phyloP scores from a whole-genome alignment of 2,888 invertebrate species.

The Suillia variegata region DNA sequence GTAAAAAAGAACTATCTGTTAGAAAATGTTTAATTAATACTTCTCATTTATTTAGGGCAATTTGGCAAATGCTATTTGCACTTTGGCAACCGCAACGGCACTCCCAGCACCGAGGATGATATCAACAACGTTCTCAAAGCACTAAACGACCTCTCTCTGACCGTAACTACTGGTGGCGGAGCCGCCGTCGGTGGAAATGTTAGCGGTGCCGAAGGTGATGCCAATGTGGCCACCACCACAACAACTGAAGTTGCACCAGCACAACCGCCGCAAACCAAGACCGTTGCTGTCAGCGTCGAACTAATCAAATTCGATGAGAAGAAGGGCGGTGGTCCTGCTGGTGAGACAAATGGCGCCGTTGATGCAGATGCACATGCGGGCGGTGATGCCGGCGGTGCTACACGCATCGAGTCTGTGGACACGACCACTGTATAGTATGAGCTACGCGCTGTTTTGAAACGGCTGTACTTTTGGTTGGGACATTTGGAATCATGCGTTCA shows the following conservation, averaged over 20 bases:
- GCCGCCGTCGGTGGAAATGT: slow-evolving; percentile 25
- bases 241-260: slow-evolving; percentile 30
- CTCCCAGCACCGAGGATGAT: slow-evolving; percentile 54
- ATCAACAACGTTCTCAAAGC: slow-evolving; percentile 57
- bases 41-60: slow-evolving; percentile 60
- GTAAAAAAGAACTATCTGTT: too few species aligned
- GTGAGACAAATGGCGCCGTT: neutral
- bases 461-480: slow-evolving; percentile 57
- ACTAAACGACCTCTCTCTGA: slow-evolving; percentile 56
- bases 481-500: slow-evolving; percentile 53
- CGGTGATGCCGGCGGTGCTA: slow-evolving; percentile 39
- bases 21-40: neutral
- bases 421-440: slow-evolving; percentile 62
- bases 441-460: slow-evolving; percentile 54
- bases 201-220: slow-evolving; percentile 36
- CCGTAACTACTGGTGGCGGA: slow-evolving; percentile 41
- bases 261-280: slow-evolving; percentile 42
- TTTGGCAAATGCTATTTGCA: slow-evolving; percentile 76
- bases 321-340: slow-evolving; percentile 30
- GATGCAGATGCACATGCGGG: slow-evolving; percentile 29
- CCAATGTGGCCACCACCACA: too few species aligned
- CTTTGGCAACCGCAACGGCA: slow-evolving; percentile 71
- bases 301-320: slow-evolving; percentile 51
- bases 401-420: slow-evolving; percentile 58
- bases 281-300: slow-evolving; percentile 54